Evolutionary conservation across 2,113 vertebrate species (phyloP).

Genomic region (Mobula hypostoma): DNA sequence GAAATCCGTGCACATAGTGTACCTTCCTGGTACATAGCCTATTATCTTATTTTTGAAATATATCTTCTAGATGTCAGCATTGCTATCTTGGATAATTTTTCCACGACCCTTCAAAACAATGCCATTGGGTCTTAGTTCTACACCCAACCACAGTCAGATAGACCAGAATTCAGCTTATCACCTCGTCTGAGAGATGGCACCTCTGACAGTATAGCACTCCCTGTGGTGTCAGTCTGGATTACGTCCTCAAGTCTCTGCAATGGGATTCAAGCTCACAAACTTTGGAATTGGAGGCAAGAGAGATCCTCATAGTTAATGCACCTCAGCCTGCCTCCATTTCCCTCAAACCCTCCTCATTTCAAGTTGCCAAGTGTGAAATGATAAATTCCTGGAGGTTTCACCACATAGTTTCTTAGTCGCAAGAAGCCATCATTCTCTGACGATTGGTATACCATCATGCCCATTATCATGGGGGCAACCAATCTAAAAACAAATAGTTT

Average conservation of each 20-base stretch:
- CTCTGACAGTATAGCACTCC: background rate
- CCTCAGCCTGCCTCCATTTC: background rate
- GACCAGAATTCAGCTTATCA: background rate
- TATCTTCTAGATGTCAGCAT: background rate
- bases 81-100: background rate
- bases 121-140: no score
- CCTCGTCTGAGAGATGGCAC: background rate
- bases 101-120: background rate
- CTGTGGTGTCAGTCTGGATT: background rate
- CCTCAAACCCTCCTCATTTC: background rate
- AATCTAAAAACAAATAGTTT: background rate
- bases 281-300: background rate
- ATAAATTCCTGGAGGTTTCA: background rate
- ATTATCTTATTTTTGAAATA: background rate
- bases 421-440: background rate
- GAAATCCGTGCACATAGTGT: background rate
- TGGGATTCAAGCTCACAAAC: background rate
- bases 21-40: background rate
- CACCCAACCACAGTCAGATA: background rate
- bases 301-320: background rate
- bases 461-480: background rate
- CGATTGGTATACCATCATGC: background rate
- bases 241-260: background rate
- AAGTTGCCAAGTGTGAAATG: background rate
- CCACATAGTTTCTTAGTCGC: background rate